Conservation (phyloP, 2,113 vertebrate species). For the Seriola quinqueradiata region DNA sequence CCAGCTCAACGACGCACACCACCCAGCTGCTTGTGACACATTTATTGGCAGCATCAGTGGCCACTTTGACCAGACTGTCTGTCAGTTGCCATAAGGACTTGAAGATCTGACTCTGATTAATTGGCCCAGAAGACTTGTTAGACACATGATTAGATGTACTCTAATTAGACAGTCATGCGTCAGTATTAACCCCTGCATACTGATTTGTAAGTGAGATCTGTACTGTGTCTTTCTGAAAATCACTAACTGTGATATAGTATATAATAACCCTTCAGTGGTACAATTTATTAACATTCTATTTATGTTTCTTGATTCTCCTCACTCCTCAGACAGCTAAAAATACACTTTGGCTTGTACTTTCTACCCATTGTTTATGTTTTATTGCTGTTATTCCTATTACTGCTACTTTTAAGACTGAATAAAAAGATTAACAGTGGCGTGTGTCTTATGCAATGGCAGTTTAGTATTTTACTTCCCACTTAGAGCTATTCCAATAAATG, state of each 20-base stretch:
- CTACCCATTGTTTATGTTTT: not conserved
- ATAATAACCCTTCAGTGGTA: not conserved
- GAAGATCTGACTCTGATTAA: conserved; percentile 50
- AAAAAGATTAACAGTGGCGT: not conserved
- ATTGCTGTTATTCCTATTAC: conserved; percentile 3
- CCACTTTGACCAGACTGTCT: conserved; percentile 72
- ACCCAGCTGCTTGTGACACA: conserved; percentile 89
- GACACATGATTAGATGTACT: conserved; percentile 55
- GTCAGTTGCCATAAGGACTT: conserved; percentile 76
- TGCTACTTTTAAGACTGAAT: not conserved
- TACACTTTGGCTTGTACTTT: conserved; percentile 9
- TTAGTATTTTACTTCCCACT: not conserved
- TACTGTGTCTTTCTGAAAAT: not conserved
- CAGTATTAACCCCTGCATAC: conserved; percentile 15
- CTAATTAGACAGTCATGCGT: conserved; percentile 46
- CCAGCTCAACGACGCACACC: conserved; percentile 85
- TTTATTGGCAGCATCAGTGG: conserved; percentile 85
- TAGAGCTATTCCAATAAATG: not conserved
- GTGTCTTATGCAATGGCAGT: not conserved
- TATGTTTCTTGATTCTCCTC: not conserved
- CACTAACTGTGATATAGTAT: not conserved
- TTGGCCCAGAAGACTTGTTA: conserved; percentile 60
- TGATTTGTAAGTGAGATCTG: not conserved
- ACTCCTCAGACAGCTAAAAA: conserved; percentile 9
- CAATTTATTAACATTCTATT: not conserved